A percentile compares a stretch with the other conserved stretches of the same genome.
phyloP scores from a whole-genome alignment of 1,140 invertebrate species.

The Leptonema lineaticorne region DNA sequence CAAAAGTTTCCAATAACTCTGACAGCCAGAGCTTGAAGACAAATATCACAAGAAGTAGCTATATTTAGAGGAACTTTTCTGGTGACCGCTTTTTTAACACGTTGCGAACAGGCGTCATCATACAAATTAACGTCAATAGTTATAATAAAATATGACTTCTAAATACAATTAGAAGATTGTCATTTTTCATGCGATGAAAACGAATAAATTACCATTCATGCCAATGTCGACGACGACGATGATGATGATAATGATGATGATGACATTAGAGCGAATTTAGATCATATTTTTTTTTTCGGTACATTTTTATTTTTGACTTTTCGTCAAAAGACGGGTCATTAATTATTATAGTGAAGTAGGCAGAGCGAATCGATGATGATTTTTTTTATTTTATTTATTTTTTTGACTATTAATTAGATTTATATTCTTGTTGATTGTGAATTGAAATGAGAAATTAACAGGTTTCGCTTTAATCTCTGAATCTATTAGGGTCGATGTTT shows the following conservation, averaged over 20 bases:
- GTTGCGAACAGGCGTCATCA: neutral
- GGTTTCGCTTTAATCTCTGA: too few species aligned
- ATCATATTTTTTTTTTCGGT: too few species aligned
- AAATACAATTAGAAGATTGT: conserved; percentile 7
- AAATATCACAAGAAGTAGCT: neutral
- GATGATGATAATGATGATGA: neutral
- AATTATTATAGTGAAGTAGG: too few species aligned
- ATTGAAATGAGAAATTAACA: too few species aligned
- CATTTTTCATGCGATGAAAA: too few species aligned
- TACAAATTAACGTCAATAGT: conserved; percentile 8
- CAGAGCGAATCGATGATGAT: too few species aligned
- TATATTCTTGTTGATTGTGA: too few species aligned
- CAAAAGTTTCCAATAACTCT: neutral
- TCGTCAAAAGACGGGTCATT: neutral
- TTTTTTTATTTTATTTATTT: too few species aligned
- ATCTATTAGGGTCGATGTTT: too few species aligned
- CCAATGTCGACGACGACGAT: neutral
- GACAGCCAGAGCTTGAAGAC: neutral
- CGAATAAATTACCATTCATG: too few species aligned
- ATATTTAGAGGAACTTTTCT: neutral
- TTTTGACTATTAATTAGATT: too few species aligned
- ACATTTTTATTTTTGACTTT: neutral
- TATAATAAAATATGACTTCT: neutral
- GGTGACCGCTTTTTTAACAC: conserved; percentile 5
- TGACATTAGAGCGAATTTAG: too few species aligned